phyloP scores from a whole-genome alignment of 2,888 invertebrate genomes.

The Drosophila emarginata region DNA sequence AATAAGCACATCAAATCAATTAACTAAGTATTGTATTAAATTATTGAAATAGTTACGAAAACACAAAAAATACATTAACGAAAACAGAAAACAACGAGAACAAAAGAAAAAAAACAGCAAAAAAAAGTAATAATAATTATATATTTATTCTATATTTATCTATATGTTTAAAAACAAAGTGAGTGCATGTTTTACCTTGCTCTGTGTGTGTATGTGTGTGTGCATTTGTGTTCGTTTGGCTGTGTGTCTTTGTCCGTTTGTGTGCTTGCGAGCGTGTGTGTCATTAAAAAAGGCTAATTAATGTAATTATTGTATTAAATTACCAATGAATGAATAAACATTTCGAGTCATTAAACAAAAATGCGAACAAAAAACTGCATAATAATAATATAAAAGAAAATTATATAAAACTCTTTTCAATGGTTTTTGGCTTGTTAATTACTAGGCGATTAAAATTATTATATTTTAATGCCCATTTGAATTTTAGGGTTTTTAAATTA shows the following conservation, averaged over 20 bases:
- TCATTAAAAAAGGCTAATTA: conserved; percentile 64
- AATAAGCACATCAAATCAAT: conserved; percentile 54
- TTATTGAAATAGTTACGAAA: conserved; percentile 52
- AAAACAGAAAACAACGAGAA: neutral
- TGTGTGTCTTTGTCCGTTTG: conserved; percentile 13
- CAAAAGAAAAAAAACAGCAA: neutral
- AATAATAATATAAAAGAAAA: conserved; percentile 24
- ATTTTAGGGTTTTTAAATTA: conserved; percentile 10
- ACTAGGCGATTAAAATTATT: conserved; percentile 27
- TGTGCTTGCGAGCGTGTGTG: neutral
- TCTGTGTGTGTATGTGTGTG: conserved; percentile 12
- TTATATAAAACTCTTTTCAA: neutral
- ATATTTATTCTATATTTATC: conserved; percentile 28
- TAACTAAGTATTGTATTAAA: conserved; percentile 59
- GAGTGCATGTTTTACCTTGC: conserved; percentile 33
- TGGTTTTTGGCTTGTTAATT: conserved; percentile 4
- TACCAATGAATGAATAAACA: conserved; percentile 57
- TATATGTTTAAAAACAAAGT: conserved; percentile 27
- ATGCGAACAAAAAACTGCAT: conserved; percentile 19
- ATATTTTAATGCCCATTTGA: conserved; percentile 17
- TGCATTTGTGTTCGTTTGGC: neutral
- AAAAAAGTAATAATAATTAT: conserved; percentile 21
- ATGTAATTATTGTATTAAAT: conserved; percentile 66
- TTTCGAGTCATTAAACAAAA: conserved; percentile 67
- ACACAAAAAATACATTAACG: neutral